A percentile compares a stretch with the other conserved stretches of the same genome.
phyloP scores from a whole-genome alignment of 2,888 invertebrate species.

The Hipparchia sbordonii region DNA sequence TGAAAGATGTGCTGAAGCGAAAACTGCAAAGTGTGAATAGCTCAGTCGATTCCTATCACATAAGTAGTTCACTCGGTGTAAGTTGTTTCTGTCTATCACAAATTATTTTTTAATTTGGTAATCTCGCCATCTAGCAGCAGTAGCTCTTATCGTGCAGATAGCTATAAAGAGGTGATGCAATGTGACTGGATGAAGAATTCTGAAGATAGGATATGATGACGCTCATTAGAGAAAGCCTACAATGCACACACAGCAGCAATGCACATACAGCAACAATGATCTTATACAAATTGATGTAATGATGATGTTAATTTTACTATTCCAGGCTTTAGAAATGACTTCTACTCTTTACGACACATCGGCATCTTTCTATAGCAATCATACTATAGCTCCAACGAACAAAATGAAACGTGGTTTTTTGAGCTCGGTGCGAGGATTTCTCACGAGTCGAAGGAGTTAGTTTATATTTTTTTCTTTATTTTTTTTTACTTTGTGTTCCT shows the following conservation, averaged over 20 bases:
- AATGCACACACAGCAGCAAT: too few species aligned
- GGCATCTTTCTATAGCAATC: conserved; percentile 69
- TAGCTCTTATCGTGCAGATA: too few species aligned
- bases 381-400: conserved; percentile 57
- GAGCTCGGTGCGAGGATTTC: conserved; percentile 63
- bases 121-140: too few species aligned
- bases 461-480: conserved; percentile 27
- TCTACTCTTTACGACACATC: conserved; percentile 74
- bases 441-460: conserved; percentile 56
- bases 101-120: too few species aligned
- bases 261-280: too few species aligned
- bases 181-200: too few species aligned
- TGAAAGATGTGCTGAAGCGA: conserved; percentile 41
- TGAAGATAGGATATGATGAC: not conserved
- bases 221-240: too few species aligned
- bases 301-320: conserved; percentile 32
- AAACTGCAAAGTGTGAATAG: conserved; percentile 49
- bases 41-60: conserved; percentile 67
- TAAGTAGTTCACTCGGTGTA: conserved; percentile 67
- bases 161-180: too few species aligned
- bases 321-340: conserved; percentile 64
- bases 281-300: not conserved
- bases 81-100: conserved; percentile 39
- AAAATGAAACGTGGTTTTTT: conserved; percentile 68
- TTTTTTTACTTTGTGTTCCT: conserved; percentile 14